Conservation (phyloP, 2,888 invertebrate genomes). For the Cyclophora albipunctata region DNA sequence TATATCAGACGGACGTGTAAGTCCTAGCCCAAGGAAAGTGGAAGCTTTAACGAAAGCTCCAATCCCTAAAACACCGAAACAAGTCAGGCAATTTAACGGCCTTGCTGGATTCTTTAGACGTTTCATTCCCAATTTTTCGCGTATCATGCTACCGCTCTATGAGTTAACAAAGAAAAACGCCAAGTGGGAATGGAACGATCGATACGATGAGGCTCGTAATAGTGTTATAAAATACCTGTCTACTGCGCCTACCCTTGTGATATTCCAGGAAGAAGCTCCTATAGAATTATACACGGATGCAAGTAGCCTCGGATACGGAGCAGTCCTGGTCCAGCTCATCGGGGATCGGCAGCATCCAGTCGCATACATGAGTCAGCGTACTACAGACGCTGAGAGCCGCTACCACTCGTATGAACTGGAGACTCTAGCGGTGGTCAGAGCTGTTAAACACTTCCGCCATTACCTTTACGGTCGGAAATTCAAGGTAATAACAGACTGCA, state of each 20-base stretch:
- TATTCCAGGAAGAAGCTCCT: slow-evolving; percentile 14
- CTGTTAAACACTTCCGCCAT: slow-evolving; percentile 19
- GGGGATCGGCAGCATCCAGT: slow-evolving; percentile 9
- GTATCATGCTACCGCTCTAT: slow-evolving; percentile 16
- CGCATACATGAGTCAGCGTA: slow-evolving; percentile 1
- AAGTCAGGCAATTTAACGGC: slow-evolving; percentile 8
- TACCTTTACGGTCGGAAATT: slow-evolving; percentile 18
- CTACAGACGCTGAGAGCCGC: slow-evolving; percentile 6
- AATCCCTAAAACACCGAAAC: slow-evolving; percentile 13
- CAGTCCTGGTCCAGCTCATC: slow-evolving; percentile 6
- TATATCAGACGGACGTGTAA: slow-evolving; percentile 19
- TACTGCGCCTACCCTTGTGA: background rate
- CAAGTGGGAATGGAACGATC: slow-evolving; percentile 15
- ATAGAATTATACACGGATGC: background rate
- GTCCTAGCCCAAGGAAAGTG: slow-evolving; percentile 24
- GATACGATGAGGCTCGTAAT: slow-evolving; percentile 15
- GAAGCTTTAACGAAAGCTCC: slow-evolving; percentile 26
- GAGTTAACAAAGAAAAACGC: slow-evolving; percentile 15
- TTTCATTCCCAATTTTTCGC: slow-evolving; percentile 19
- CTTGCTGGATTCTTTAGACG: slow-evolving; percentile 17
- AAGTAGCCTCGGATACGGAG: slow-evolving; percentile 12
- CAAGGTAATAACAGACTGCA: slow-evolving; percentile 20
- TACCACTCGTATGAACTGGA: slow-evolving; percentile 23
- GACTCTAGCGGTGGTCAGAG: slow-evolving; percentile 21
- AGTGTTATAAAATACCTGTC: background rate